phyloP scores from a whole-genome alignment of 2,888 invertebrate species.

The Plusia festucae region DNA sequence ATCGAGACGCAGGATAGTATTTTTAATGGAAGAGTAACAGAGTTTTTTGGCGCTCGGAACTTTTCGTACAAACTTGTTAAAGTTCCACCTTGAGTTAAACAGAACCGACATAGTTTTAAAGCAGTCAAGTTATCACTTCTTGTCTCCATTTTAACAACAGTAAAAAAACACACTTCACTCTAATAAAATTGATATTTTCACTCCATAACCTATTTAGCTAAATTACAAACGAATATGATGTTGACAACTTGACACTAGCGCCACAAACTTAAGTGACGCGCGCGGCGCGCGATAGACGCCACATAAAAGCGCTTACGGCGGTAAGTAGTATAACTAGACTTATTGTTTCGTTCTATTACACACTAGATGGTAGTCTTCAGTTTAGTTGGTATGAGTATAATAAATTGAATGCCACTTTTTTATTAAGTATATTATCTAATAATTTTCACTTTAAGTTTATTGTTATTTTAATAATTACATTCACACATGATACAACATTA shows the following conservation, averaged over 20 bases:
- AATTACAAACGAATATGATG: conserved; percentile 43
- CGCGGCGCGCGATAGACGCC: conserved; percentile 57
- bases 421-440: no score
- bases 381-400: no score
- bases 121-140: conserved; percentile 90
- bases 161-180: conserved; percentile 53
- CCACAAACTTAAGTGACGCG: conserved; percentile 56
- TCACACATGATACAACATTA: no score
- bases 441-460: no score
- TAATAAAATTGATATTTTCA: conserved; percentile 56
- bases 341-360: conserved; percentile 47
- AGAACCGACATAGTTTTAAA: conserved; percentile 93
- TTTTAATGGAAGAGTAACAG: conserved; percentile 92
- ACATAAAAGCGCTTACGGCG: conserved; percentile 57
- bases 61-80: conserved; percentile 91
- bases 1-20: conserved; percentile 94
- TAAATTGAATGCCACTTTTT: no score
- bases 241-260: conserved; percentile 65
- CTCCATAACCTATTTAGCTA: conserved; percentile 75
- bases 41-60: conserved; percentile 87
- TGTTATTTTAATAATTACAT: no score
- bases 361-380: conserved; percentile 60
- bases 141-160: conserved; percentile 87
- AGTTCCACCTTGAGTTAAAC: conserved; percentile 90
- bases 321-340: conserved; percentile 44